phyloP scores from a whole-genome alignment of 2,113 vertebrate species.

The Chiloscyllium plagiosum region DNA sequence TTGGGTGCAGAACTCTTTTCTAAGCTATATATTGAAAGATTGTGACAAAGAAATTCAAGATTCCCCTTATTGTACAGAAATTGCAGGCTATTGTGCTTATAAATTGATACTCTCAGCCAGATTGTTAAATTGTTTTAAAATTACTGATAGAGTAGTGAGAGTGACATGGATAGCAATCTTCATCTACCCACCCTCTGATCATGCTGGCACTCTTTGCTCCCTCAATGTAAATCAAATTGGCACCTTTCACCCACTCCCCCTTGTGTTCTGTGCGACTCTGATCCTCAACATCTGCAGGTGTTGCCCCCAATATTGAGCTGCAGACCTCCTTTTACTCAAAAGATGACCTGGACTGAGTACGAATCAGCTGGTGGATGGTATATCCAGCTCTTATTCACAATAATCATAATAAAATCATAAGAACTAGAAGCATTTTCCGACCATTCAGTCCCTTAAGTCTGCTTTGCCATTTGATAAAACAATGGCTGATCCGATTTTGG shows the following conservation, averaged over 20 bases:
- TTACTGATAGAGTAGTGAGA: not conserved
- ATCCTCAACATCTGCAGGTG: not conserved
- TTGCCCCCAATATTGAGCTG: not conserved
- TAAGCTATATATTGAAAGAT: not conserved
- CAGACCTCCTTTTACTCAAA: not conserved
- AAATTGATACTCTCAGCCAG: not conserved
- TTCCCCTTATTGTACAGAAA: slow-evolving; percentile 4
- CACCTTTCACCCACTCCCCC: not conserved
- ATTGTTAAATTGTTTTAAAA: slow-evolving; percentile 26
- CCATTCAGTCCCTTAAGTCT: not conserved
- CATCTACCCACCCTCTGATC: not conserved
- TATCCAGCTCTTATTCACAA: not conserved
- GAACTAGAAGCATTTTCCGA: not conserved
- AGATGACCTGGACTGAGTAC: not conserved
- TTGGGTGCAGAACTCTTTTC: not conserved
- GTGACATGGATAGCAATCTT: not conserved
- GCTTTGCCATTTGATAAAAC: not conserved
- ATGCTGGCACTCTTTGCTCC: not conserved
- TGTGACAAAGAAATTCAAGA: not conserved
- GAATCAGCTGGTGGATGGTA: not conserved
- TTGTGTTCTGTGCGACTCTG: not conserved
- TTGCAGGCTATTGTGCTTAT: slow-evolving; percentile 9
- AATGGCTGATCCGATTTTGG: not conserved
- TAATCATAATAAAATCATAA: not conserved
- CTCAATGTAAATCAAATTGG: not conserved